Evolutionary conservation across 2,113 vertebrate species (phyloP), one percentile per base, ranked within the genome.

Genomic region (Seriola dumerili): DNA sequence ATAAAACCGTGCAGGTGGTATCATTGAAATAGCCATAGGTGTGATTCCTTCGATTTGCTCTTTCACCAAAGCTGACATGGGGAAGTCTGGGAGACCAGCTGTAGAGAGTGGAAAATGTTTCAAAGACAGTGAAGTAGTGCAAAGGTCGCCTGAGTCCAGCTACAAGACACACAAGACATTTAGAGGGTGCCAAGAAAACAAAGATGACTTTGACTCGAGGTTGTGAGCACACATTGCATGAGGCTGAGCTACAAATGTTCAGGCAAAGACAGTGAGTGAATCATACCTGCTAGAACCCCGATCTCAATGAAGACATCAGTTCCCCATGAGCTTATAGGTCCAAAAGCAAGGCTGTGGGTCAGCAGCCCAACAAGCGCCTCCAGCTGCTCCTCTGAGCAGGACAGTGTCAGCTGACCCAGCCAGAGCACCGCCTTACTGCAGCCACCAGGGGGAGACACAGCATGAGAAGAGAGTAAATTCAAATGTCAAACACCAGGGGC

Each of bases 1-100:
- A 61, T 90, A 73, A 91, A 96, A 95, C 76, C 95, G 96, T 19
- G 90, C 21, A 38, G 90, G 76, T n/a, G 92, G 72, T 75, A 96
- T 95, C 29, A 93, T 83, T 12, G 95, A 89, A 38, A 96, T 85
- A 13, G 96, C 96, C 61, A 84, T 25, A 10, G 95, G 91, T 21
- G 92, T 80, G 11, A 96, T 88, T 86, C 96, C 96, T 77, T 95
- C 91, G 21, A 96, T 95, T 88, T 96, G 96, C 46, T 93, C 93
- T 79, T 86, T 91, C 76, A 95, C 96, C 88, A 96, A 83, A 10
- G 96, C 82, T 25, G 96, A 96, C 91, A 96, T 95, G 32, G 92
- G 91, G 12, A 96, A 92, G 83, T 96, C 96, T 61, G 94, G 90
- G 32, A 96, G 83, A 44, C 95, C 96, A 81, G 94, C 96, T 96